Evolutionary conservation across 2,113 vertebrate species (phyloP), one percentile per base, ranked within the genome.

Genomic region (Atherinomorus stipes): DNA sequence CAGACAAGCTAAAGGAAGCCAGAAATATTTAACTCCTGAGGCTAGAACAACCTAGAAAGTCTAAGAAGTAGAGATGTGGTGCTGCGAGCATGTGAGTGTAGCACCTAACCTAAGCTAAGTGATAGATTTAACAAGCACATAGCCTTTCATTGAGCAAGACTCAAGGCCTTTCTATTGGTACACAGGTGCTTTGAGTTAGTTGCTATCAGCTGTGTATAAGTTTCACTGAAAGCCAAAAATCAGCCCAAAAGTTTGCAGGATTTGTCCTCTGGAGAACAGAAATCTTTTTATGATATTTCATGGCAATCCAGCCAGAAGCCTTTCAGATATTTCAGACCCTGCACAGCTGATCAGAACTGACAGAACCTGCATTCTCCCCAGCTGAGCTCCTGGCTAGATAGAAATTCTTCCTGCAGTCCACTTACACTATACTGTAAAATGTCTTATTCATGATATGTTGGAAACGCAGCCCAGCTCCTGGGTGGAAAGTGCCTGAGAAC

Each of bases 361-460:
- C 44, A 58, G 13, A 59, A 28, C 51, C 1, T 15, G 9, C 22
- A 21, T 26, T 51, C 22, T 16, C 16, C 37, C 3, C 11, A 61
- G 21, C 11, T 18, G 6, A 28, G 40, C 51, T 56, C 15, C 67
- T 51, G 22, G 22, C 18, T 50, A 45, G 57, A 50, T 19, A 23
- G 13, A 51, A 51, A 52, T 13, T 38, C 18, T 18, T 64, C 40
- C 57, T 38, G 34, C 11, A 21, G 22, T 61, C 47, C 40, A 31
- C 54, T 50, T 13, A 11, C 49, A 37, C 42, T 54, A n/a, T 22
- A 19, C 57, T 59, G 11, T 22, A 28, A 71, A 53, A 67, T 47
- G 11, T 57, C 6, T 26, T 21, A 45, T 53, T 49, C 44, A 18
- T 67, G 45, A 64, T 53, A 40, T 47, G 25, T 45, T 16, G 26